Percentiles rank a stretch among this genome's conserved stretches.
phyloP scores from a whole-genome alignment of 2,113 vertebrate genomes.

The Nerophis ophidion region DNA sequence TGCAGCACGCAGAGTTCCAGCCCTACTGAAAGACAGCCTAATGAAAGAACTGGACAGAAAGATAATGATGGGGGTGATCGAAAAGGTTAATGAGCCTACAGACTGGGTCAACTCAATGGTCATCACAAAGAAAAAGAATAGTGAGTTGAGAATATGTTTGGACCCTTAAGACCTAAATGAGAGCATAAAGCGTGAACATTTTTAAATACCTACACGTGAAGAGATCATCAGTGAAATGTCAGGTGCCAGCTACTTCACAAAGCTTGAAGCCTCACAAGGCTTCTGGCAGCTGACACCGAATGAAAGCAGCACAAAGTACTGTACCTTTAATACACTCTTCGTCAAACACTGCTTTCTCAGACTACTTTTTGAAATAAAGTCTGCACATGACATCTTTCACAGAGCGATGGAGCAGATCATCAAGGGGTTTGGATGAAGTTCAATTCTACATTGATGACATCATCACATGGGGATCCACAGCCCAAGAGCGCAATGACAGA shows the following conservation, averaged over 20 bases:
- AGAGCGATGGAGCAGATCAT: neutral
- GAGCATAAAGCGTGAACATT: no score
- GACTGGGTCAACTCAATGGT: no score
- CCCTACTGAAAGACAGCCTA: no score
- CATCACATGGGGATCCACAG: neutral
- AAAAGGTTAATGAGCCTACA: no score
- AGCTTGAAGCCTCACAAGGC: neutral
- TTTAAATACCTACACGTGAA: no score
- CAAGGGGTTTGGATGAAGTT: neutral
- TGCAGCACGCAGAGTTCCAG: no score
- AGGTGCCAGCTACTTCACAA: neutral
- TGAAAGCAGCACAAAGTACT: neutral
- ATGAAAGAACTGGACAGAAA: neutral
- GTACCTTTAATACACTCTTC: neutral
- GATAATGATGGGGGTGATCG: neutral
- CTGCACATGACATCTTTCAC: neutral
- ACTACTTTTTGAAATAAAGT: neutral
- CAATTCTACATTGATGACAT: neutral
- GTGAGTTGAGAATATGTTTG: no score
- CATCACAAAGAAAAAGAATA: no score
- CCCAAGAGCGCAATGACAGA: neutral
- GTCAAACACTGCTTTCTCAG: neutral
- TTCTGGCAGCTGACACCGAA: neutral
- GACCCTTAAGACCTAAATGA: no score
- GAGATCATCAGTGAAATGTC: no score